These are phyloP conservation scores for Struthio camelus DNA, from an alignment of 2,113 vertebrate genomes.

Conservation along the genomic window DNA sequence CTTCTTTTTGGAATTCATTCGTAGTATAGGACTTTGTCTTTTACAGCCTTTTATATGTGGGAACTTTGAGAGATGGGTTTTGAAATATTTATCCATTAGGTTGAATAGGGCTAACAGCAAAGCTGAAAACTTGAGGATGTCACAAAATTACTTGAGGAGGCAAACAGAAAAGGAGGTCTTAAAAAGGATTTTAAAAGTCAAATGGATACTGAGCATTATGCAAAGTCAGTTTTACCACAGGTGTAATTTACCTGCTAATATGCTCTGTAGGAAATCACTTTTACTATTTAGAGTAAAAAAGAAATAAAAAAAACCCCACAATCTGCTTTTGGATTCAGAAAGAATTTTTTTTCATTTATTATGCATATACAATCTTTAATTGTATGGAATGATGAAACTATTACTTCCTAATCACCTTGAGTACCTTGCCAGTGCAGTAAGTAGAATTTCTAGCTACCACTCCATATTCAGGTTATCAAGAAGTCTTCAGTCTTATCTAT, in stretches of 20 bases:
- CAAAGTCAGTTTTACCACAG: background rate
- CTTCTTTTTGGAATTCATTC: background rate
- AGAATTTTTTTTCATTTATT: background rate
- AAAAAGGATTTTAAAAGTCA: background rate
- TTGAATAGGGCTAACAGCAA: background rate
- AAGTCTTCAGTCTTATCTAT: background rate
- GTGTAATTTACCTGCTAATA: background rate
- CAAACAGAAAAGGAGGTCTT: background rate
- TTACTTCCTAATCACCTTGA: background rate
- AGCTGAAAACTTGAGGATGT: background rate
- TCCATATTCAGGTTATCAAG: background rate
- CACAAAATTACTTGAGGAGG: background rate
- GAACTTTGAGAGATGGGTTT: background rate
- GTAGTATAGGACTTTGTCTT: background rate
- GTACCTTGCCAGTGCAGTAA: background rate
- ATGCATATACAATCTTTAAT: background rate
- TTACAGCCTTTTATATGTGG: background rate
- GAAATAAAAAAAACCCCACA: no score
- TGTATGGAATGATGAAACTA: background rate
- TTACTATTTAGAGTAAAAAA: background rate
- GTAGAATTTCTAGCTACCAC: background rate
- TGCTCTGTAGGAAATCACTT: background rate
- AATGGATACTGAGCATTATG: background rate
- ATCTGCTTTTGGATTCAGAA: background rate
- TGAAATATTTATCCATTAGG: background rate